Base-by-base conservation (phyloP, 2,888 invertebrate species). In the Caenorhabditis sp. region DNA sequence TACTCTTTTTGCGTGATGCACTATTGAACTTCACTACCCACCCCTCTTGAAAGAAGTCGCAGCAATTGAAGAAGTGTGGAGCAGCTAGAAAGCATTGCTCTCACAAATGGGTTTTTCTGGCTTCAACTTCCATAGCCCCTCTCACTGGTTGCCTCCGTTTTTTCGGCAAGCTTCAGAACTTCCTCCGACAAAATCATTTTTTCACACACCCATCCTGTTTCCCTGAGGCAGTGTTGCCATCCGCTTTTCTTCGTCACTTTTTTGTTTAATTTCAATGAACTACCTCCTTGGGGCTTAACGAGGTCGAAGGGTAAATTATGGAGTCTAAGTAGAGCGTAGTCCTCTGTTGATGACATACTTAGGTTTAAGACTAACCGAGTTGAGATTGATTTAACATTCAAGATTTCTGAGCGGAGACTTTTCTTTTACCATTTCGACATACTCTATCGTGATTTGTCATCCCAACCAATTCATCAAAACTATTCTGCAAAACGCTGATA, bases 181-280 rank as follows among this genome's bases (percentile, higher is more conserved):
- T 70, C 35, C 44, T 70, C 22, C 31, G 22, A 19, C 47, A 47
- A 66, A 68, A 75, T 66, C 66, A 66, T 66, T 80, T 73, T 79
- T 80, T 68, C 73, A 56, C 72, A 73, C 80, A 66, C 72, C 51
- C 28, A 59, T 66, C 26, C 66, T 4, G 49, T 26, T 59, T 68
- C 74, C 74, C 69, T 47, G 80, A 69, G 74, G 73, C 74, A 81
- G 47, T 74, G 69, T 81, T 69, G 26, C 69, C 73, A 80, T 69
- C 80, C 74, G 54, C 74, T 81, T 63, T 74, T 61, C 41, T 10
- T 38, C 38, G 41, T 68, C 68, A 38, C 54, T 68, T 51, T 69
- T 66, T 80, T 80, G 80, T 63, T 81, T 59, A 68, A 80, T 68
- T 74, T 80, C 44, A 28, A 63, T 79, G 70, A 79, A 70, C 79